Base-by-base conservation (phyloP, 2,888 invertebrate species). In the Drosophila cognata region DNA sequence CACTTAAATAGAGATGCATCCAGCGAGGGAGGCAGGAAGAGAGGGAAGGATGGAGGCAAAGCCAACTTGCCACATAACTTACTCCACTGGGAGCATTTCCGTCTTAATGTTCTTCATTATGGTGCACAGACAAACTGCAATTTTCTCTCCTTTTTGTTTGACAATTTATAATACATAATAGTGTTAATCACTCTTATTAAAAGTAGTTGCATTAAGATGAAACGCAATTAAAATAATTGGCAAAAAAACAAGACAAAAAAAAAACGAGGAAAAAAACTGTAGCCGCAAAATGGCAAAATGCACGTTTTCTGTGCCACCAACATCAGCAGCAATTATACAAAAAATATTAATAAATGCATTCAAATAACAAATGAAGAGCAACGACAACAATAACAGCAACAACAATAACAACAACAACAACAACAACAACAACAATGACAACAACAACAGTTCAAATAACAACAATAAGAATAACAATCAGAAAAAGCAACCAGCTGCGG, bases 171-270 rank as follows among this genome's bases (percentile, higher is more conserved):
- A 43, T 43, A 11, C 21, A 81, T 72, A 87, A 87, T 75, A 72
- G 78, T 29, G 10, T 43, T 43, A 43, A 43, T 43, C 43, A 43
- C 21, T 21, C 21, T 21, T 43, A 43, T 43, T 43, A 21, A 21
- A 43, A 21, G 21, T 43, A 7, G 7, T 46, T 46, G 25, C 1
- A 16, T 25, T 25, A 7, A 80, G 84, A 88, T 83, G 90, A 66
- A 88, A 81, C 85, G 85, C 85, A 85, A 89, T 85, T 85, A 88
- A 88, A 83, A 81, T 89, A 83, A 85, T 88, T 89, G 68, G 8
- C 4, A 1, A 76, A 70, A 72, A 65, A 61, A 52, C 41, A 35
- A 38, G 35, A 52, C 43, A 61, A 61, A 63, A 35, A 35, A 21
- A 21, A 25, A 25, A 8, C 2, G 8, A 8, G 13, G 4, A 8